Evolutionary conservation across 2,888 invertebrate genomes (phyloP), one percentile per base, ranked within the genome.

Genomic region (Eledona agricola): DNA sequence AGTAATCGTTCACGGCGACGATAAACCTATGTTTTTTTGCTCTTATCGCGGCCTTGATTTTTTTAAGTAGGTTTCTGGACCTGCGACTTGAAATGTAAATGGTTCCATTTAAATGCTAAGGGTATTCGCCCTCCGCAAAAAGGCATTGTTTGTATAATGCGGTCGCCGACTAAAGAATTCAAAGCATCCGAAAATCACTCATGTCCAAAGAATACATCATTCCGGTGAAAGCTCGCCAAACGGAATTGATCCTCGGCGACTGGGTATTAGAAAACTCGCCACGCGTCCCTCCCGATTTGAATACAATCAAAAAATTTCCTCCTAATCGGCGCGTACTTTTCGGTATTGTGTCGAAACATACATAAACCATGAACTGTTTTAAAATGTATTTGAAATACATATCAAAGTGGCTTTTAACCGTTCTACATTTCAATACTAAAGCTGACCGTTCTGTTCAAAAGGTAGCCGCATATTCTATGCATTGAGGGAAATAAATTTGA

Each of bases 111-210:
- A 72, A 71, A 73, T 73, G 70, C 72, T 72, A 70, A 72, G 69
- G 69, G 72, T 67, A 61, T 70, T 64, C 55, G 57, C 58, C 57
- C 60, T 56, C 49, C 31, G 32, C 9, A 47, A 46, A 60, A 57
- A 55, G 57, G 35, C 72, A 72, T 73, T 73, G 72, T 73, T 72
- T 73, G 73, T 70, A 65, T 69, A 72, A 72, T 72, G 71, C 73
- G 67, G 70, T 65, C 68, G 65, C 63, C 57, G 62, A 53, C 56
- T 55, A 13, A 47, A 54, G 65, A 64, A 66, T 65, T 62, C 62
- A 60, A 63, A 65, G 63, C 56, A 65, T 65, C 59, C 58, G 59
- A 50, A 51, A 61, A 61, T 59, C 63, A 59, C 58, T 63, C 59
- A 55, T 40, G 59, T 53, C 58, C 57, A 59, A 59, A 56, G 57